These are phyloP conservation scores for Hirundichthys speculiger DNA, from an alignment of 2,113 vertebrate genomes.

Conservation along the genomic window DNA sequence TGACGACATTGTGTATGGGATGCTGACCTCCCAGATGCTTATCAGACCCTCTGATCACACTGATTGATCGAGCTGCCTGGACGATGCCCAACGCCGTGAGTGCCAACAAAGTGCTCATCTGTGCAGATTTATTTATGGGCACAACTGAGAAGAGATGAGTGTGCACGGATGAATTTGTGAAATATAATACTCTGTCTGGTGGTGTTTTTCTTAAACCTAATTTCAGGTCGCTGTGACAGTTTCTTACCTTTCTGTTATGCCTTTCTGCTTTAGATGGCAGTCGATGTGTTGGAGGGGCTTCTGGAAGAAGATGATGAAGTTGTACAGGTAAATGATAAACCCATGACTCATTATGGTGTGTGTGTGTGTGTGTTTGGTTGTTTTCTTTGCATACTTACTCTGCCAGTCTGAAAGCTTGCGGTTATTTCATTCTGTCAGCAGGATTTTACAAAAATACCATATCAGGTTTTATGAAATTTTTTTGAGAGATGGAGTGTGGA, in stretches of 20 bases:
- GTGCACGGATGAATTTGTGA: constrained; percentile 1
- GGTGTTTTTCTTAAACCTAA: not conserved
- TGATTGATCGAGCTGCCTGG: constrained; percentile 53
- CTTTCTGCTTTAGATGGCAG: constrained; percentile 70
- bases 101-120: not conserved
- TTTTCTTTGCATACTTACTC: not conserved
- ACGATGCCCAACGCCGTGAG: constrained; percentile 26
- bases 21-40: constrained; percentile 42
- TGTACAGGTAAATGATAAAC: constrained; percentile 78
- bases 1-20: constrained; percentile 37
- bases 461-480: not conserved
- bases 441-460: not conserved
- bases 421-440: not conserved
- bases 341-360: not conserved
- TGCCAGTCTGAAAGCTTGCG: not conserved
- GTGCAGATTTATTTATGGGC: not conserved
- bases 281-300: constrained; percentile 82
- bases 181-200: not conserved
- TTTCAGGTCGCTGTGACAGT: constrained; percentile 3
- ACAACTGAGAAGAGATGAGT: not conserved
- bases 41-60: constrained; percentile 58
- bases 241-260: not conserved
- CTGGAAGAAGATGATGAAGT: constrained; percentile 86
- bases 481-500: not conserved
- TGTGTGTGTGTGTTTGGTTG: not conserved